phyloP scores from a whole-genome alignment of 2,797 vertebrate genomes.

The Sphenopsis melanotis region DNA sequence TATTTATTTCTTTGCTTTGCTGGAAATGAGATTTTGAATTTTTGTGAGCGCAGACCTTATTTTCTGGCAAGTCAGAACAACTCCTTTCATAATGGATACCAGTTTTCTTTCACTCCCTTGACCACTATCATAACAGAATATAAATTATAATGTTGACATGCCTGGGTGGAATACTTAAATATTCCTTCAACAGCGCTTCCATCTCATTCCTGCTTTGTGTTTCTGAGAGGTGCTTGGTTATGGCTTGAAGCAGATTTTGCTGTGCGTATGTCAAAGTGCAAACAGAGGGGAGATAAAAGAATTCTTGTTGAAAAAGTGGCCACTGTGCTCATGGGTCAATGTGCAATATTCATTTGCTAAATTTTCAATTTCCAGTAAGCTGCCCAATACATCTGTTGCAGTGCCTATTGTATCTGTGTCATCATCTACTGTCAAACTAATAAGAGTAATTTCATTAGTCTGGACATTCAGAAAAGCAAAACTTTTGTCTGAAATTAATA shows the following conservation, averaged over 20 bases:
- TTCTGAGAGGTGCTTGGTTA: neutral
- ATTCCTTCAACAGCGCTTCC: neutral
- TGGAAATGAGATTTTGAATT: conserved; percentile 8
- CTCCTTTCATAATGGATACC: neutral
- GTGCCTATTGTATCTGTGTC: conserved; percentile 29
- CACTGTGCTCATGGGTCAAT: neutral
- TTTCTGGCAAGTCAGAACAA: neutral
- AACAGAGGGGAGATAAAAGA: neutral
- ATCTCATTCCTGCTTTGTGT: neutral
- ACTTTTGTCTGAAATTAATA: conserved; percentile 68
- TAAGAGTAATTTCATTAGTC: conserved; percentile 60
- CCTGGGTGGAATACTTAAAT: neutral
- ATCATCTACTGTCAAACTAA: conserved; percentile 54
- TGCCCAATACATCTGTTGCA: conserved; percentile 22
- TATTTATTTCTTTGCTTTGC: neutral
- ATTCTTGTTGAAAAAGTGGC: neutral
- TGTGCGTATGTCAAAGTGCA: neutral
- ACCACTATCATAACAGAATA: neutral
- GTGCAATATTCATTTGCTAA: neutral
- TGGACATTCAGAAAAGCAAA: conserved; percentile 57
- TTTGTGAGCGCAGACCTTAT: neutral
- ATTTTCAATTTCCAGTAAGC: conserved; percentile 44
- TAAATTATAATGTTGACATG: neutral
- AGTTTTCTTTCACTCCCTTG: neutral
- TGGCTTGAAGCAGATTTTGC: neutral